Conservation (phyloP, 1,140 invertebrate genomes). For the Halictus rubicundus region DNA sequence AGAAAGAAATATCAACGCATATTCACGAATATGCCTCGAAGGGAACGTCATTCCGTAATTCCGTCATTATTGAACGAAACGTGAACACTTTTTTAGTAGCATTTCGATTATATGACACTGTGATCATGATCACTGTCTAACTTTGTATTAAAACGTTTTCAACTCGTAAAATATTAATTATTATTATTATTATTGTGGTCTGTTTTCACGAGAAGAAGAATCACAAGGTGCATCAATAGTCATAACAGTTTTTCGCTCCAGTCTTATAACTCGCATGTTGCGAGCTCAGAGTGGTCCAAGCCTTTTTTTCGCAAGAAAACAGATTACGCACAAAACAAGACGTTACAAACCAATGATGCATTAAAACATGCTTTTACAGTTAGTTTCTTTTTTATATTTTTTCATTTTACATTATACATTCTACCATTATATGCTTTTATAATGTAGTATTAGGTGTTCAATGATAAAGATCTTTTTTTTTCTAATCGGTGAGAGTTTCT, state of each 20-base stretch:
- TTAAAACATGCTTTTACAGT: neutral
- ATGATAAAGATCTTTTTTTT: neutral
- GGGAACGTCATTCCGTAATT: constrained; percentile 21
- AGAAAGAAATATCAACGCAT: constrained; percentile 31
- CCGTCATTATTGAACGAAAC: neutral
- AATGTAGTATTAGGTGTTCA: neutral
- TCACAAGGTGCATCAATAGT: too few species aligned
- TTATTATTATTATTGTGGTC: neutral
- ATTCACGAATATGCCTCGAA: constrained; percentile 23
- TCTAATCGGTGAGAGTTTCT: neutral
- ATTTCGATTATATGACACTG: neutral
- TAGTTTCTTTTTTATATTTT: constrained; percentile 2
- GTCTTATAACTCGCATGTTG: too few species aligned
- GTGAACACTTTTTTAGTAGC: neutral
- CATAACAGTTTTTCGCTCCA: too few species aligned
- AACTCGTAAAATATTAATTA: neutral
- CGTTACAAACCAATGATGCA: neutral
- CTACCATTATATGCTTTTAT: constrained; percentile 13
- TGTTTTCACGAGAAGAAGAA: too few species aligned
- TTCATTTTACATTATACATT: constrained; percentile 13
- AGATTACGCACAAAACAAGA: neutral
- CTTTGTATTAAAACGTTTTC: neutral
- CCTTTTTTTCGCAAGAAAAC: too few species aligned
- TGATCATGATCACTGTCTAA: neutral
- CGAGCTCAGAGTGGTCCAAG: too few species aligned